Evolutionary conservation across 2,797 vertebrate genomes (phyloP), one percentile per base, ranked within the genome.

Genomic region (Echeneis naucrates): DNA sequence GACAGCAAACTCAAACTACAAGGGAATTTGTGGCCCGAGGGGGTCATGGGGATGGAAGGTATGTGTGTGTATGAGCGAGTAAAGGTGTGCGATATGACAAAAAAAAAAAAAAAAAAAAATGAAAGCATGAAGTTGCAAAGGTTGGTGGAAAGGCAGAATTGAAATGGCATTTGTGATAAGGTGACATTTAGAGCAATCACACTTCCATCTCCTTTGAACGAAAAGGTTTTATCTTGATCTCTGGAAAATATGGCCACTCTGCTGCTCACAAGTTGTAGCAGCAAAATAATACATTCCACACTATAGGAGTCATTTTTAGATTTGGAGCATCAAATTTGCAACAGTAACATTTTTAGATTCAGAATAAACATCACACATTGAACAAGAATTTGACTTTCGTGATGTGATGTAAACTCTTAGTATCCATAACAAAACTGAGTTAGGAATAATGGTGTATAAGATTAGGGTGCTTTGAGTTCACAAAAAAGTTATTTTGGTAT

Each of bases 181-280:
- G 72, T 91, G 92, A 92, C 90, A 92, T 93, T 93, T 93, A 75
- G 52, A 87, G 51, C 80, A 80, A 86, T 86, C 78, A 81, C 70
- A 54, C 35, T 59, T 89, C 81, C 53, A 88, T 88, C 87, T 81
- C 59, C 48, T 70, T 71, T 84, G 37, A 84, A 81, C 3, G 33
- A 30, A 81, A 86, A 85, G 64, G 71, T 88, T 80, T 84, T 75
- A 63, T 85, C 77, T 68, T 69, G 54, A 84, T 77, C 30, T 19
- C 9, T 33, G 57, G 40, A 33, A 56, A 64, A 66, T 72, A 48
- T 32, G 37, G 21, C 57, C 57, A 32, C 23, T 52, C 56, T 64
- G 58, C 59, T 60, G 17, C 50, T 73, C 24, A 68, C 11, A 56
- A 56, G 35, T 56, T 79, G 38, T 40, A 19, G 26, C 14, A 24